Conservation (phyloP, 2,888 invertebrate species). For the Noctua pronuba region DNA sequence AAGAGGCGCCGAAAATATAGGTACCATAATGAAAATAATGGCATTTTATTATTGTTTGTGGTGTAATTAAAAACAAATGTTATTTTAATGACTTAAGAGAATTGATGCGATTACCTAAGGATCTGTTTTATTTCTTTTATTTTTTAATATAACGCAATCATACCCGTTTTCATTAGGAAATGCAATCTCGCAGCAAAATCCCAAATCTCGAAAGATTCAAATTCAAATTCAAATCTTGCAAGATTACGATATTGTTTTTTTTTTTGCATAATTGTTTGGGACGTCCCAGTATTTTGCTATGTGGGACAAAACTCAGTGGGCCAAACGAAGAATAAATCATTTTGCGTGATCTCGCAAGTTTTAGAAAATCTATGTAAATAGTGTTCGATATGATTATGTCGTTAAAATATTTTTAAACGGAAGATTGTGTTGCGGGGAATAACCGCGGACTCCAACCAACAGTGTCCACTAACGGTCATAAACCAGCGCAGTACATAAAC, state of each 20-base stretch:
- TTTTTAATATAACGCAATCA: no score
- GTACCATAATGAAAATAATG: constrained; percentile 36
- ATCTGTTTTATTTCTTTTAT: neutral
- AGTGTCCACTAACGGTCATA: no score
- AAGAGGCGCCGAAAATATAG: constrained; percentile 43
- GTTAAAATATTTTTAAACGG: no score
- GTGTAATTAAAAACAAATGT: constrained; percentile 44
- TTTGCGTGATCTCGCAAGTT: neutral
- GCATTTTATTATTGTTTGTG: constrained; percentile 31
- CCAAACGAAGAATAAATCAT: no score
- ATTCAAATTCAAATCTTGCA: neutral
- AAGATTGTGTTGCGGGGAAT: no score
- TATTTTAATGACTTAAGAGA: neutral
- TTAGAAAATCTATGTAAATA: neutral
- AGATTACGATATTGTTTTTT: no score
- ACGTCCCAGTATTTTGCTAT: no score
- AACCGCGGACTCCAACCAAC: no score
- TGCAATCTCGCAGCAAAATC: neutral
- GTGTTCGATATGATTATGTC: no score
- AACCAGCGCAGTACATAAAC: no score
- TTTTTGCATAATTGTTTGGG: no score
- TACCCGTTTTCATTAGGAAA: neutral
- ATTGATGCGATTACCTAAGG: neutral
- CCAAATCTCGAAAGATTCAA: neutral
- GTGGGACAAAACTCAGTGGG: no score